Percentiles rank a stretch among this genome's conserved stretches.
phyloP scores from a whole-genome alignment of 2,888 invertebrate genomes.

The Caenorhabditis sp. region DNA sequence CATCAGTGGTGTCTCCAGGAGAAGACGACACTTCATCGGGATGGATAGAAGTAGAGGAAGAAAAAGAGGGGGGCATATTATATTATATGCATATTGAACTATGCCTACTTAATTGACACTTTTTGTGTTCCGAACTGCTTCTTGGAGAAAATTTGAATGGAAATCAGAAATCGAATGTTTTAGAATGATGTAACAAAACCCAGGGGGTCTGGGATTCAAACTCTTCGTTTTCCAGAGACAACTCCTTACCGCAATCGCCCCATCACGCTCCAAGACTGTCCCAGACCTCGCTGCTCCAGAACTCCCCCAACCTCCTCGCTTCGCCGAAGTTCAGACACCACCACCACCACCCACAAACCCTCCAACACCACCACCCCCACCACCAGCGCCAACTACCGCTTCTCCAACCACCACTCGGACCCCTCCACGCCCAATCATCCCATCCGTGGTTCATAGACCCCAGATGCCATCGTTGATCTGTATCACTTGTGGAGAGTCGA shows the following conservation, averaged over 20 bases:
- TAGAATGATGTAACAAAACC: too few relatives aligned
- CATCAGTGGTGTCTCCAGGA: not conserved
- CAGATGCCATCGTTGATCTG: constrained; percentile 47
- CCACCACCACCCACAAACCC: constrained; percentile 40
- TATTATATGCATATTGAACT: constrained; percentile 16
- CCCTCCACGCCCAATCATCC: constrained; percentile 37
- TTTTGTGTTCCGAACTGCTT: constrained; percentile 12
- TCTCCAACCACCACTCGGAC: constrained; percentile 24
- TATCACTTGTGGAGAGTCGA: constrained; percentile 64
- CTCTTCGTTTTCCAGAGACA: constrained; percentile 52
- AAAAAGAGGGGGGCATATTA: not conserved
- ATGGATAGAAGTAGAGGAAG: constrained; percentile 15
- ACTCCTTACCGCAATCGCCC: constrained; percentile 51
- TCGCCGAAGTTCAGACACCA: constrained; percentile 29
- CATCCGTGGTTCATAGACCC: constrained; percentile 40
- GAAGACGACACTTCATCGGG: constrained; percentile 2
- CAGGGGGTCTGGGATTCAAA: not conserved
- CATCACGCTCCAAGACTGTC: constrained; percentile 37
- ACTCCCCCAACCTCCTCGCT: constrained; percentile 48
- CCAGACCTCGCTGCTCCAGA: constrained; percentile 57
- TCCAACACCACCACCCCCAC: constrained; percentile 16
- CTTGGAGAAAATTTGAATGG: too few relatives aligned
- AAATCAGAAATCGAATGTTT: too few relatives aligned
- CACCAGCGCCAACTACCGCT: constrained; percentile 21
- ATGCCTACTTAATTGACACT: not conserved